phyloP scores from a whole-genome alignment of 2,888 invertebrate species.

The Calephelis perditalis region DNA sequence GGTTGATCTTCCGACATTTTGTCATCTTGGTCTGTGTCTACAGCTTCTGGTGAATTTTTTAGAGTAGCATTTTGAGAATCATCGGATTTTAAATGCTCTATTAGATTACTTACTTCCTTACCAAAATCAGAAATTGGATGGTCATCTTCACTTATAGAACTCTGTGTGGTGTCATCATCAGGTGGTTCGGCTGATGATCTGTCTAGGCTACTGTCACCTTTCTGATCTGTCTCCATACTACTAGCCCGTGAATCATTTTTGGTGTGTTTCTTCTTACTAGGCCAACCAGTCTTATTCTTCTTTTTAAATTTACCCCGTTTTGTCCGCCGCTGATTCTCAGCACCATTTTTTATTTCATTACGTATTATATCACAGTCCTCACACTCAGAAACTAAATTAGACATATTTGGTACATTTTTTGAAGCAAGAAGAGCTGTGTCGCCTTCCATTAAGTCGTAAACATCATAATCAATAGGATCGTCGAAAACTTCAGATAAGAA shows the following conservation, averaged over 20 bases:
- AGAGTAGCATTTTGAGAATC: constrained; percentile 18
- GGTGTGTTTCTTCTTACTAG: constrained; percentile 69
- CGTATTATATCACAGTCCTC: constrained; percentile 62
- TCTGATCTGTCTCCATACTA: constrained; percentile 46
- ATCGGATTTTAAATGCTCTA: constrained; percentile 35
- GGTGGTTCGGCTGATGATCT: constrained; percentile 52
- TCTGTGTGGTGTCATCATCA: constrained; percentile 53
- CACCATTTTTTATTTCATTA: constrained; percentile 50
- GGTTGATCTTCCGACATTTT: constrained; percentile 23
- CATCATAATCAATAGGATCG: constrained; percentile 64
- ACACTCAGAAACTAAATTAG: constrained; percentile 63
- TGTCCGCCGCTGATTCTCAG: constrained; percentile 43
- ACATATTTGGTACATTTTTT: constrained; percentile 60
- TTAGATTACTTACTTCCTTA: constrained; percentile 37
- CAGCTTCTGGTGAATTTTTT: constrained; percentile 11
- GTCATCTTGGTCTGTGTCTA: constrained; percentile 20
- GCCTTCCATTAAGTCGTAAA: constrained; percentile 62
- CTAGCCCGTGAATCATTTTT: constrained; percentile 53
- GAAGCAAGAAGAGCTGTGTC: constrained; percentile 51
- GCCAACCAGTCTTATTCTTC: constrained; percentile 91
- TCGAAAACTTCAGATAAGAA: constrained; percentile 67
- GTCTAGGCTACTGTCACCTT: constrained; percentile 48
- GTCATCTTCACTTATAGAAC: constrained; percentile 54
- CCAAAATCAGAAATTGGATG: constrained; percentile 42
- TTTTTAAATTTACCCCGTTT: constrained; percentile 79